These are phyloP conservation scores for Hippocampus barbouri DNA, from an alignment of 2,113 vertebrate genomes.

Conservation along the genomic window DNA sequence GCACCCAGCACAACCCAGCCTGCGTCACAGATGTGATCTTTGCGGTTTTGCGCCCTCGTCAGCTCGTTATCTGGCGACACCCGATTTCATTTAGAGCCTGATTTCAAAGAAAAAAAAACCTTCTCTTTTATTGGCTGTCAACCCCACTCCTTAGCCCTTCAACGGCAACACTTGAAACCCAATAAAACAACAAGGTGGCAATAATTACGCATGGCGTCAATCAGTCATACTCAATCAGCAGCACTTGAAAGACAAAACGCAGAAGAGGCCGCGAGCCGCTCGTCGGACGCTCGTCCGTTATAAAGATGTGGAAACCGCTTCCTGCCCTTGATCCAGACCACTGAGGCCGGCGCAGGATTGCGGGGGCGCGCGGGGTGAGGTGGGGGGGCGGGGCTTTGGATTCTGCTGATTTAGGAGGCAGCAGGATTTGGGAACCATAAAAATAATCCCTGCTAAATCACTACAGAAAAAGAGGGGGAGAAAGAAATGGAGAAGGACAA, in stretches of 20 bases:
- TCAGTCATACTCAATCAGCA: slow-evolving; percentile 32
- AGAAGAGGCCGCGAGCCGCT: background rate
- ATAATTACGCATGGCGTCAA: slow-evolving; percentile 14
- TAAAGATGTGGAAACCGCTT: slow-evolving; percentile 56
- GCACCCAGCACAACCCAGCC: no score
- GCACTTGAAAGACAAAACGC: slow-evolving; percentile 3
- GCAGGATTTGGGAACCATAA: slow-evolving; percentile 1
- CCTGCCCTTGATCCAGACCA: slow-evolving; percentile 35
- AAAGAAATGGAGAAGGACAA: background rate
- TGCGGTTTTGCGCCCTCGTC: slow-evolving; percentile 55
- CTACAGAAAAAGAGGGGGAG: background rate
- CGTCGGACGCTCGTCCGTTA: background rate
- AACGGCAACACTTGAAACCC: background rate
- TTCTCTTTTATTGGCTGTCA: background rate
- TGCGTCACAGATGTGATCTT: slow-evolving; percentile 58
- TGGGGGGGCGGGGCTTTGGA: background rate
- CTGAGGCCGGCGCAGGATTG: background rate
- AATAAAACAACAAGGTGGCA: slow-evolving; percentile 3
- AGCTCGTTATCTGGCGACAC: slow-evolving; percentile 47
- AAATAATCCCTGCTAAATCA: slow-evolving; percentile 9
- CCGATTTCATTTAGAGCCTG: slow-evolving; percentile 41
- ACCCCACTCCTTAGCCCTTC: background rate
- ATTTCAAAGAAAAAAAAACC: background rate
- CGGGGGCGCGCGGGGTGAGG: background rate
- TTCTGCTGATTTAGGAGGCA: background rate